Conservation (phyloP, 1,140 invertebrate genomes). For the Sitophilus oryzae region DNA sequence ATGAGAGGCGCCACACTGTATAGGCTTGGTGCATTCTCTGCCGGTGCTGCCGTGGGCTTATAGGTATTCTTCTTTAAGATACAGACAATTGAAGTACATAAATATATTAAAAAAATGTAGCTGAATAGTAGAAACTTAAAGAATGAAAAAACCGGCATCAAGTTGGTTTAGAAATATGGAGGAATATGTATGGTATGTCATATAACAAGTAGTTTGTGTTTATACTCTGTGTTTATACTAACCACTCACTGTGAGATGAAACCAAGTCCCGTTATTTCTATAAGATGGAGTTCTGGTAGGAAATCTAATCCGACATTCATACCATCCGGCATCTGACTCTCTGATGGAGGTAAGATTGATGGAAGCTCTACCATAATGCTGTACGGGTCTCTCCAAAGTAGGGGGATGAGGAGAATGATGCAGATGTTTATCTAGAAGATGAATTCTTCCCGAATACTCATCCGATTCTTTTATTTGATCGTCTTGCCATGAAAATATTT, state of each 20-base stretch:
- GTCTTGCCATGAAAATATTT: conserved; percentile 76
- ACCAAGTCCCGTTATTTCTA: conserved; percentile 83
- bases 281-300: conserved; percentile 78
- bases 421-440: conserved; percentile 48
- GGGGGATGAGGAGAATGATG: conserved; percentile 29
- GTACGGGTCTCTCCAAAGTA: conserved; percentile 27
- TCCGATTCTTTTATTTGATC: conserved; percentile 61
- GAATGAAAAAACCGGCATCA: conserved; percentile 4
- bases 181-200: no score
- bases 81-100: no score
- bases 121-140: no score
- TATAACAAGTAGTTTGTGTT: no score
- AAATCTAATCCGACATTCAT: conserved; percentile 83
- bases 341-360: conserved; percentile 84
- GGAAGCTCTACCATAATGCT: conserved; percentile 64
- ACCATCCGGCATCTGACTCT: conserved; percentile 85
- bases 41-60: no score
- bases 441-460: conserved; percentile 70
- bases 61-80: no score
- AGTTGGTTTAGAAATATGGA: no score
- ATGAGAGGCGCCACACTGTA: no score
- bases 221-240: no score
- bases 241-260: conserved; percentile 81
- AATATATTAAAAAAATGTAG: no score
- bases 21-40: no score